These are phyloP conservation scores for Petrocephalus microphthalmus DNA, from an alignment of 2,113 vertebrate genomes.

Conservation along the genomic window DNA sequence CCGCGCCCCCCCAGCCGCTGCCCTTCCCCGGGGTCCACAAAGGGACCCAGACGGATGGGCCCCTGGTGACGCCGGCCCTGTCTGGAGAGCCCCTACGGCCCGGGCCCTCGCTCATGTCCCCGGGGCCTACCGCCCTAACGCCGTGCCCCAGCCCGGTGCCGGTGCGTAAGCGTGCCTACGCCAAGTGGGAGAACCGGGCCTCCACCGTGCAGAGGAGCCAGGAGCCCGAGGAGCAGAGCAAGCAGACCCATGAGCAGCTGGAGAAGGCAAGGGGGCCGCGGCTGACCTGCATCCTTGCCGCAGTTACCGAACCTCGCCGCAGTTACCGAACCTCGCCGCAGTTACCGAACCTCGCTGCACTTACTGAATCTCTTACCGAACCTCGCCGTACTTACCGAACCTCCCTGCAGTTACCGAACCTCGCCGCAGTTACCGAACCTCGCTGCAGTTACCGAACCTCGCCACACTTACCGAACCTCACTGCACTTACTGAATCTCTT, in stretches of 20 bases:
- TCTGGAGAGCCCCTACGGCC: slow-evolving; percentile 49
- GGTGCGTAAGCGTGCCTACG: slow-evolving; percentile 74
- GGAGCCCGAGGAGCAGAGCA: slow-evolving; percentile 60
- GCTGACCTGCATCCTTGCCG: background rate
- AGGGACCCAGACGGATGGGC: slow-evolving; percentile 78
- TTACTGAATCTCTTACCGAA: too few relatives aligned
- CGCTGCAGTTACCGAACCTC: too few relatives aligned
- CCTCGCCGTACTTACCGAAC: too few relatives aligned
- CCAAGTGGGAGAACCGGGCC: slow-evolving; percentile 88
- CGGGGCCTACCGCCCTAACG: slow-evolving; percentile 50
- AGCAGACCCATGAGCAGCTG: slow-evolving; percentile 69
- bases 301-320: too few relatives aligned
- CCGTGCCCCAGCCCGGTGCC: slow-evolving; percentile 78
- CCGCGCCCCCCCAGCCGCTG: slow-evolving; percentile 62
- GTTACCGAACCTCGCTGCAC: too few relatives aligned
- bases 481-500: too few relatives aligned
- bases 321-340: too few relatives aligned
- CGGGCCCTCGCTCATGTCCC: slow-evolving; percentile 52
- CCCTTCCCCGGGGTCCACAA: slow-evolving; percentile 64
- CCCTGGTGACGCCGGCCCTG: slow-evolving; percentile 38
- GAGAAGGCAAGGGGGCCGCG: slow-evolving; percentile 63
- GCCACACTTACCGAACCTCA: too few relatives aligned
- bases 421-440: too few relatives aligned
- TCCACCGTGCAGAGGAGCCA: slow-evolving; percentile 65
- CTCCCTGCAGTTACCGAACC: too few relatives aligned